Evolutionary conservation across 2,797 vertebrate species (phyloP).

Genomic region (Parauchenoglanis ngamensis): DNA sequence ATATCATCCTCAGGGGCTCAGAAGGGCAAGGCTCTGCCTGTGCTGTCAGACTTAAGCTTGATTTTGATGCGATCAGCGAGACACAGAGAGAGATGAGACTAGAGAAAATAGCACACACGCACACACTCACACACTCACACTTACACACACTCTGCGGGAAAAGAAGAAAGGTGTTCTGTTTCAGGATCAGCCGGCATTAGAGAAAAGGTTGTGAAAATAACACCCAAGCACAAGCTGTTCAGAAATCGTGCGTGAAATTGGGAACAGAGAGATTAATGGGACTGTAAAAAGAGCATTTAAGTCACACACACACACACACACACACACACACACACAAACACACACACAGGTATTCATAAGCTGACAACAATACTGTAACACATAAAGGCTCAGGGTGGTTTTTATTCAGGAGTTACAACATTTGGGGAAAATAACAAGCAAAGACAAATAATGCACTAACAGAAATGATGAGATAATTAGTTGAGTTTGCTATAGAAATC

Average conservation of each 20-base stretch:
- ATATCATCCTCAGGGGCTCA: constrained; percentile 46
- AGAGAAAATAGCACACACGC: constrained; percentile 50
- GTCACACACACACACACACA: constrained; percentile 38
- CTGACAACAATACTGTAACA: constrained; percentile 31
- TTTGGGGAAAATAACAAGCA: constrained; percentile 5
- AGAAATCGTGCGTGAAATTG: constrained; percentile 75
- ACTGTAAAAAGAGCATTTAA: constrained; percentile 74
- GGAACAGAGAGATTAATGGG: constrained; percentile 78
- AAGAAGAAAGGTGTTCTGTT: constrained; percentile 67
- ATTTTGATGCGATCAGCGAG: constrained; percentile 44
- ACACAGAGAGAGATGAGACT: constrained; percentile 57
- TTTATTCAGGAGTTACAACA: constrained; percentile 4
- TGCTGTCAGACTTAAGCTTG: constrained; percentile 48
- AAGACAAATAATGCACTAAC: neutral
- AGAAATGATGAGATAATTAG: neutral
- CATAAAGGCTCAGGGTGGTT: constrained; percentile 17
- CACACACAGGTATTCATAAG: constrained; percentile 56
- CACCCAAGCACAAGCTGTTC: constrained; percentile 69
- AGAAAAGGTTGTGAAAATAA: constrained; percentile 79
- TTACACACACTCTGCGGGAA: constrained; percentile 35
- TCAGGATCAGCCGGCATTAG: constrained; percentile 75
- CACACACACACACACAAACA: constrained; percentile 35
- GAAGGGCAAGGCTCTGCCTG: constrained; percentile 50
- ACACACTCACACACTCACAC: constrained; percentile 36
- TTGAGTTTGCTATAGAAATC: neutral